These are phyloP conservation scores for Megalopta genalis DNA, from an alignment of 1,140 invertebrate genomes.

Conservation along the genomic window DNA sequence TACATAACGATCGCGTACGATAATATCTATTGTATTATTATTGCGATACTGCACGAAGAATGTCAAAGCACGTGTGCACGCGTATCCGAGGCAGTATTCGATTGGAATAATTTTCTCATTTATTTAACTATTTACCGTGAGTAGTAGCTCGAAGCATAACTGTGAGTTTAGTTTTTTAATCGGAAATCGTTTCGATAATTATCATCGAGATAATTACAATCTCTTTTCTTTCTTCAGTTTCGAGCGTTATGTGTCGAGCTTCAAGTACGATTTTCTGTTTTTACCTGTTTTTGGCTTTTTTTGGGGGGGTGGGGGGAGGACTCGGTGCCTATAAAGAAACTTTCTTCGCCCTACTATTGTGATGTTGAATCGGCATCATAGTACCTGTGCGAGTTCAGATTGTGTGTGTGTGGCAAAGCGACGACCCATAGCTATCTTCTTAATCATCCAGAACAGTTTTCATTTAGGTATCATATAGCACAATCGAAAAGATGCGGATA, in stretches of 20 bases:
- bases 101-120: constrained; percentile 22
- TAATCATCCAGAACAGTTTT: constrained; percentile 49
- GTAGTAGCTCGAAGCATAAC: background rate
- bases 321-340: constrained; percentile 10
- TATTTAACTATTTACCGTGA: background rate
- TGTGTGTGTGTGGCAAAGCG: constrained; percentile 55
- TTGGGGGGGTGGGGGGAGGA: background rate
- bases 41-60: background rate
- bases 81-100: constrained; percentile 44
- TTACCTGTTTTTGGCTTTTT: background rate
- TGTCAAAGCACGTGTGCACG: constrained; percentile 48
- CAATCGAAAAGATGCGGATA: constrained; percentile 31
- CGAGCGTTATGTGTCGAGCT: constrained; percentile 12
- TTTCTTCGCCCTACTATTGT: constrained; percentile 22
- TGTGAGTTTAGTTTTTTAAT: background rate
- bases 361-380: constrained; percentile 22
- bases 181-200: background rate
- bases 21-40: background rate
- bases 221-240: background rate
- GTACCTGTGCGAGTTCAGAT: constrained; percentile 43
- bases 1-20: constrained; percentile 14
- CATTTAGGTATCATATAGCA: constrained; percentile 42
- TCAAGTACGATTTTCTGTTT: background rate
- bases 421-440: constrained; percentile 67
- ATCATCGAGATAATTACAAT: background rate